Percentiles rank a stretch among this genome's conserved stretches.
phyloP scores from a whole-genome alignment of 2,888 invertebrate genomes.

The Apantesis nais region DNA sequence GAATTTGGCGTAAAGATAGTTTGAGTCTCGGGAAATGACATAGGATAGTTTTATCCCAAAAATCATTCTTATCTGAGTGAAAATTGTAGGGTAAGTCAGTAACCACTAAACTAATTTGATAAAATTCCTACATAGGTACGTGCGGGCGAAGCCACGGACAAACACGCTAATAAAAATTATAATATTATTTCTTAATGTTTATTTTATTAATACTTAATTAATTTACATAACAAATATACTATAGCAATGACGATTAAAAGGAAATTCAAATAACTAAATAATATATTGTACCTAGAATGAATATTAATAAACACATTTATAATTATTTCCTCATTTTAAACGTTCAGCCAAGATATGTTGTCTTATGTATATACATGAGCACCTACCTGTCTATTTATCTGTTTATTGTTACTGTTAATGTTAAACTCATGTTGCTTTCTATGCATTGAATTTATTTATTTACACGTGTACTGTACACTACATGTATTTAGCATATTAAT shows the following conservation, averaged over 20 bases:
- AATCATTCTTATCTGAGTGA: too few relatives aligned
- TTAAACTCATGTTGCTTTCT: not conserved
- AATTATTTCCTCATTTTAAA: conserved; percentile 1
- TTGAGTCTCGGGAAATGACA: too few relatives aligned
- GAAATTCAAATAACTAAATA: not conserved
- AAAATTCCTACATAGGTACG: too few relatives aligned
- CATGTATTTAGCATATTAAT: not conserved
- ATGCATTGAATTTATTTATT: not conserved
- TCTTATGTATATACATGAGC: not conserved
- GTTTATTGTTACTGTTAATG: not conserved
- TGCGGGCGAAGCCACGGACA: too few relatives aligned
- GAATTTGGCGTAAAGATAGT: too few relatives aligned
- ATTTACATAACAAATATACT: not conserved
- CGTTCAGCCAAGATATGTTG: not conserved
- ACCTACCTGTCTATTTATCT: too few relatives aligned
- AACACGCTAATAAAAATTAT: too few relatives aligned
- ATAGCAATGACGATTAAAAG: not conserved
- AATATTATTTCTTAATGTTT: not conserved
- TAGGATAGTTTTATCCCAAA: too few relatives aligned
- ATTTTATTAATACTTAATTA: not conserved
- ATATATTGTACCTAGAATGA: not conserved
- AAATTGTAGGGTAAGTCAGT: too few relatives aligned
- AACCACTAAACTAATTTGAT: too few relatives aligned
- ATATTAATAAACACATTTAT: not conserved
- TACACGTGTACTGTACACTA: not conserved